Evolutionary conservation across 2,113 vertebrate genomes (phyloP), one percentile per base, ranked within the genome.

Genomic region (Hoplias malabaricus): DNA sequence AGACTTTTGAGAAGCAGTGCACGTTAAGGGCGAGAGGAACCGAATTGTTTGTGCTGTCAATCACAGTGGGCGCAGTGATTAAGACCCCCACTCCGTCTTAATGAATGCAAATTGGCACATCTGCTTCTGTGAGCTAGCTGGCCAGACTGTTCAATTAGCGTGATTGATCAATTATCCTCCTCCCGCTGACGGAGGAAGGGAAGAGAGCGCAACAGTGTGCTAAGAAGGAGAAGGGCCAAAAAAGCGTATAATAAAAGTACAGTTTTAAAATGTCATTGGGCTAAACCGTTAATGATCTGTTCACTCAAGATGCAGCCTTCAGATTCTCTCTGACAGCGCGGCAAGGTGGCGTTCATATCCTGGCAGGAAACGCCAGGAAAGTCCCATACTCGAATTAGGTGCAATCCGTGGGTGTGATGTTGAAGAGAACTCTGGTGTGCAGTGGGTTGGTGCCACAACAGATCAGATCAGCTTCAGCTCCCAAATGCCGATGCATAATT

Each of bases 81-180:
- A 92, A 89, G 89, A 85, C 87, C 88, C 75, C 87, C 87, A 91
- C 89, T 89, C 84, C 69, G 69, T 84, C 85, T 83, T 93, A 93
- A 93, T 92, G 89, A 92, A 93, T 92, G 91, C 90, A 93, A 93
- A 93, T 93, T 88, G 90, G 90, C 91, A 90, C 92, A 93, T 92
- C 92, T 93, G 92, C 89, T 92, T 86, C 88, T 88, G 89, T 88
- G 88, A 85, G 84, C 88, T 89, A 87, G 89, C 88, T 91, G 90
- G 91, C 90, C 90, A 91, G 88, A 92, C 90, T 91, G 88, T 90
- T 90, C 90, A 92, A 91, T 93, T 93, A 92, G 88, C 83, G 81
- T 92, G 91, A 93, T 92, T 91, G 91, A 92, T 92, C 90, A 93
- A 92, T 93, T 93, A 91, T 91, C 88, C 79, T 88, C 82, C 87